These are phyloP conservation scores for Leucosticte australis DNA, from an alignment of 2,113 vertebrate species.

Conservation along the genomic window DNA sequence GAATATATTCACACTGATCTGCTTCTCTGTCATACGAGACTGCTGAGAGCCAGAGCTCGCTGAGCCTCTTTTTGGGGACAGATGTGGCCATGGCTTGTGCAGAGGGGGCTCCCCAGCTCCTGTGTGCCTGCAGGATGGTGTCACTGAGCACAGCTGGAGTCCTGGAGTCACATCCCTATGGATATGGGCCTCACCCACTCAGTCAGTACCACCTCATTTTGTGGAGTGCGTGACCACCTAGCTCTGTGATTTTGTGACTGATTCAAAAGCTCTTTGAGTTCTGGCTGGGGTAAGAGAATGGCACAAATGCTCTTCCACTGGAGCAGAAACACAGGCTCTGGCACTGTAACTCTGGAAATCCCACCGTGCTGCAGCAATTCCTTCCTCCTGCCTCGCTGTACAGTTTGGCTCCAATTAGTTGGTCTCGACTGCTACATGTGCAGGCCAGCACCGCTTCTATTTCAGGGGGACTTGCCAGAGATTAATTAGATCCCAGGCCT, in stretches of 20 bases:
- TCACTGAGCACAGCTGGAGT: neutral
- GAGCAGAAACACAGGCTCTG: neutral
- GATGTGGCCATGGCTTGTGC: neutral
- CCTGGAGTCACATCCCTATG: fast-evolving
- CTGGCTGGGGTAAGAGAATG: neutral
- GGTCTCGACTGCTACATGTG: neutral
- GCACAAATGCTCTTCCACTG: neutral
- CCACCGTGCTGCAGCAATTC: neutral
- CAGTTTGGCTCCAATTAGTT: neutral
- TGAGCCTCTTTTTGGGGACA: neutral
- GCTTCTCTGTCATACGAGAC: neutral
- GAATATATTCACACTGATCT: neutral
- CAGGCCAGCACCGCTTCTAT: constrained; percentile 15
- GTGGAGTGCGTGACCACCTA: too few relatives aligned
- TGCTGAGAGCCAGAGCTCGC: neutral
- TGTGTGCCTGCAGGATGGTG: neutral
- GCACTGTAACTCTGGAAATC: neutral
- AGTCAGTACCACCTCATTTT: fast-evolving
- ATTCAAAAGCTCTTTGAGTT: neutral
- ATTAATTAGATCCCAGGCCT: constrained; percentile 51
- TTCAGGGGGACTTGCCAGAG: constrained; percentile 44
- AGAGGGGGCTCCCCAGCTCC: neutral
- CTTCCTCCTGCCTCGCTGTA: neutral
- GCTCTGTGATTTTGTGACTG: neutral
- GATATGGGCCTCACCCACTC: neutral